These are phyloP conservation scores for Trachelus tabidus DNA, from an alignment of 2,888 invertebrate genomes.

Conservation along the genomic window DNA sequence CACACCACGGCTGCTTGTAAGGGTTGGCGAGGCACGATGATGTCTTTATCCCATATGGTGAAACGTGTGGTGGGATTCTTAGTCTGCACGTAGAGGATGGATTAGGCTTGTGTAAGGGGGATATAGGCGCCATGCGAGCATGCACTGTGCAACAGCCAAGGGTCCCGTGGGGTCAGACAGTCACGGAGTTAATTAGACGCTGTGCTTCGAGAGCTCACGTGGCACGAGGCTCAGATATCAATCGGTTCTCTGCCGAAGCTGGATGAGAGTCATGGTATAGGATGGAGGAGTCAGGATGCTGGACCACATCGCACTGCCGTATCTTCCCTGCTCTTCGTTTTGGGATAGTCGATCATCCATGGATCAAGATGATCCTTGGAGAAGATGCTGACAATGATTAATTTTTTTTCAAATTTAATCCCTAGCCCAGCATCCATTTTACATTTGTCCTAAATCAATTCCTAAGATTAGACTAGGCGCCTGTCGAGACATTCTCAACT, in stretches of 20 bases:
- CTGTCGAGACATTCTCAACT: too few relatives aligned
- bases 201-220: constrained; percentile 54
- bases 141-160: constrained; percentile 44
- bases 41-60: constrained; percentile 56
- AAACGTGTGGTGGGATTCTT: constrained; percentile 16
- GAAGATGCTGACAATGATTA: too few relatives aligned
- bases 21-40: constrained; percentile 50
- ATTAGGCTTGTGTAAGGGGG: constrained; percentile 30
- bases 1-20: not conserved
- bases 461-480: too few relatives aligned
- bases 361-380: too few relatives aligned
- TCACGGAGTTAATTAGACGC: constrained; percentile 66
- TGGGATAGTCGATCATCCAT: not conserved
- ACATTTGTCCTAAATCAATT: too few relatives aligned
- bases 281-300: too few relatives aligned
- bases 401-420: constrained; percentile 7
- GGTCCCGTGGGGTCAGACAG: constrained; percentile 60
- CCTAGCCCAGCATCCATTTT: too few relatives aligned
- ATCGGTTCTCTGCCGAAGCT: constrained; percentile 37
- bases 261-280: not conserved
- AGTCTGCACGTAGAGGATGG: constrained; percentile 27
- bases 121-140: constrained; percentile 49
- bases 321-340: constrained; percentile 1
- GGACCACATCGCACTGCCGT: not conserved
- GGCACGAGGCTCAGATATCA: constrained; percentile 62